Evolutionary conservation across 1,140 invertebrate species (phyloP), one percentile per base, ranked within the genome.

Genomic region (Gonatopus flavifemur): DNA sequence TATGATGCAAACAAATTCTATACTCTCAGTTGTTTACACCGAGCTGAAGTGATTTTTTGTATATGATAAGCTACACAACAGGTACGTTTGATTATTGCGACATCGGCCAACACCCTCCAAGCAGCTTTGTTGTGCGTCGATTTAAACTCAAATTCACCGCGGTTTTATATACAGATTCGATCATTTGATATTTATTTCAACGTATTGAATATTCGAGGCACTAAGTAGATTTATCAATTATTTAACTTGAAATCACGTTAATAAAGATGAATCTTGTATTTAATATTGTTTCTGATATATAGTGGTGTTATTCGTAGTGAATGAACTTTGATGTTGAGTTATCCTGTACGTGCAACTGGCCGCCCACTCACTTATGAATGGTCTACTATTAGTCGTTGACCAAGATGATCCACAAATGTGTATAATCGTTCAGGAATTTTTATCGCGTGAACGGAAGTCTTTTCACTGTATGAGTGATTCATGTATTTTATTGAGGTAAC

Each of bases 361-460:
- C 50, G 45, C 51, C 59, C 38, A 62, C 55, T 28, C 55, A 24
- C 16, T 20, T 24, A 45, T 31, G 43, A 52, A 37, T 45, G 33
- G 16, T 24, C 13, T 38, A 13, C 32, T n/a, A 24, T 18, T 35
- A 22, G 13, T 7, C 25, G 13, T 18, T 7, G 37, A 49, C 42
- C 36, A 19, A 41, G 32, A 48, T 15, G 45, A 48, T 53, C 18
- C 22, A 53, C 40, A 40, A 36, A 58, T 46, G 20, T 25, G 22
- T 46, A 32, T 36, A 19, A 49, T 54, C 45, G 28, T 16, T 16
- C 9, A 54, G 41, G 46, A 50, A 58, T n/a, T 58, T 42, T n/a
- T 10, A 4, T 41, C 12, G 55, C 51, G 41, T 59, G 58, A 55
- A 51, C 35, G 52, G 25, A 60, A 33, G 47, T 51, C 15, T 32